Evolutionary conservation across 1,140 invertebrate genomes (phyloP).

Genomic region (Psix sp.): DNA sequence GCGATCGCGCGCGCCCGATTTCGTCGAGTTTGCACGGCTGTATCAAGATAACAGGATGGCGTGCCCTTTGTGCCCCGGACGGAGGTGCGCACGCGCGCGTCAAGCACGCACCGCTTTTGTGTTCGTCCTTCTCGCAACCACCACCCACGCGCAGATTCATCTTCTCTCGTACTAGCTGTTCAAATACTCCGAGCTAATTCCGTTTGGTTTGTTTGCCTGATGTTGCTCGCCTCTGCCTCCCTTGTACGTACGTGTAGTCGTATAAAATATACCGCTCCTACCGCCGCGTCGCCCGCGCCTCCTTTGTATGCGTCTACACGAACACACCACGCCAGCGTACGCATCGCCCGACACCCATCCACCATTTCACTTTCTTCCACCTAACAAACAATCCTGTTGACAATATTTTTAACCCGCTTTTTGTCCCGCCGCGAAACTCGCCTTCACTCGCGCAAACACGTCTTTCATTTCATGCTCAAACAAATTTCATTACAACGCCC

Average conservation of each 20-base stretch:
- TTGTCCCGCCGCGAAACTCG: no score
- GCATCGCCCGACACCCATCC: no score
- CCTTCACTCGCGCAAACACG: no score
- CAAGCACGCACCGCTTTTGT: slow-evolving; percentile 26
- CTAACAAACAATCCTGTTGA: no score
- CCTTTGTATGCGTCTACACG: not conserved
- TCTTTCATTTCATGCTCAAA: no score
- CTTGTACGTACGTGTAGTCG: slow-evolving; percentile 50
- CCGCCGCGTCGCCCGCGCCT: slow-evolving; percentile 5
- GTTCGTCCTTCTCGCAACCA: slow-evolving; percentile 33
- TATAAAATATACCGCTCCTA: slow-evolving; percentile 56
- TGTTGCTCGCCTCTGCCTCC: slow-evolving; percentile 51
- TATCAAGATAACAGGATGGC: slow-evolving; percentile 51
- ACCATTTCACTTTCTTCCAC: no score
- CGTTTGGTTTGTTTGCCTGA: slow-evolving; percentile 63
- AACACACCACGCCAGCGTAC: slow-evolving; percentile 2
- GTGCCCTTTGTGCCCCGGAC: slow-evolving; percentile 31
- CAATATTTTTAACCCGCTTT: no score
- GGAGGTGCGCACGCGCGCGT: slow-evolving; percentile 11
- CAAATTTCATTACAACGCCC: no score
- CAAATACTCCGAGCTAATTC: slow-evolving; percentile 64
- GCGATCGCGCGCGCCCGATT: no score
- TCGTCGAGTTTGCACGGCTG: slow-evolving; percentile 50
- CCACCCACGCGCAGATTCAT: slow-evolving; percentile 58
- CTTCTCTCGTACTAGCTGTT: slow-evolving; percentile 59